These are phyloP conservation scores for Coenobita brevimanus DNA, from an alignment of 1,140 invertebrate genomes.

Conservation along the genomic window DNA sequence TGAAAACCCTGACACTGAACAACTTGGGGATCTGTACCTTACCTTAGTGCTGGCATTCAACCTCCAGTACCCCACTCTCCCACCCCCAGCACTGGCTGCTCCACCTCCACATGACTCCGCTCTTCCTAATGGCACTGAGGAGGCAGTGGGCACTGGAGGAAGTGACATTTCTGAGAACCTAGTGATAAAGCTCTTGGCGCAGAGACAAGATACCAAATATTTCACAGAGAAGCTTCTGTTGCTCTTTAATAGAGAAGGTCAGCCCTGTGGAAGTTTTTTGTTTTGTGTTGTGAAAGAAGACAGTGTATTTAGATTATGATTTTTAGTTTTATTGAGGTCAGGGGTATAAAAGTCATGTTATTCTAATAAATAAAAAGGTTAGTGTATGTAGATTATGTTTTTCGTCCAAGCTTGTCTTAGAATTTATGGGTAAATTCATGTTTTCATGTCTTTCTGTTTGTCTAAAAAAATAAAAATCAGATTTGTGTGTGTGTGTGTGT, in stretches of 20 bases:
- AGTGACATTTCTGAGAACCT: constrained; percentile 79
- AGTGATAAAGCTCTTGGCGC: constrained; percentile 83
- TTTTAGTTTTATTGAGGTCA: no score
- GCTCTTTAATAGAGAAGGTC: constrained; percentile 91
- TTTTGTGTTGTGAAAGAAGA: no score
- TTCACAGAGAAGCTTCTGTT: constrained; percentile 92
- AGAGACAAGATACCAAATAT: constrained; percentile 83
- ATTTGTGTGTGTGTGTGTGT: no score
- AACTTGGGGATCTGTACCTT: constrained; percentile 87
- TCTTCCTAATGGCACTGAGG: not conserved
- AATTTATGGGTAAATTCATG: no score
- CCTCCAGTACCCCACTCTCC: constrained; percentile 82
- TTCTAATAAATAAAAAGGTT: no score
- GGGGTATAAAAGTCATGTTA: no score
- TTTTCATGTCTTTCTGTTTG: no score
- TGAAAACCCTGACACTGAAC: constrained; percentile 80
- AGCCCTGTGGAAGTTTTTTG: no score
- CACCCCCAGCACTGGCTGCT: not conserved
- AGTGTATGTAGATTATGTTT: no score
- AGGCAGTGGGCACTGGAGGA: not conserved
- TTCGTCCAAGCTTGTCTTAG: no score
- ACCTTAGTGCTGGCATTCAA: constrained; percentile 90
- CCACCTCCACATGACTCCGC: not conserved
- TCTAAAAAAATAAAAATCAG: no score
- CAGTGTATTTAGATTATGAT: no score